phyloP scores from a whole-genome alignment of 1,140 invertebrate species.

The Polypedilum vanderplanki region DNA sequence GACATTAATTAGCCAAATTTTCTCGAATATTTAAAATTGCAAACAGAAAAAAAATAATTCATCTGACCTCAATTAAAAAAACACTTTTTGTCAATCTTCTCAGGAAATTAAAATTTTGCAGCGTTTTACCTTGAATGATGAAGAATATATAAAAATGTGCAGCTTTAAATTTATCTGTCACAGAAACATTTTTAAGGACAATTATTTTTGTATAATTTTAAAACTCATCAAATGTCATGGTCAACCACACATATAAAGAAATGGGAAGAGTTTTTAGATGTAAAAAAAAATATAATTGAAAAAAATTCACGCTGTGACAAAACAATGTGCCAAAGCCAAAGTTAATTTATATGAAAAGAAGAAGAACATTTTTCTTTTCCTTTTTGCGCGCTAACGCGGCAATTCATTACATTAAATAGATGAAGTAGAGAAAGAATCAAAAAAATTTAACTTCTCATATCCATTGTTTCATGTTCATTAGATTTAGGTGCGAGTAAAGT shows the following conservation, averaged over 20 bases:
- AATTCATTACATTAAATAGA: conserved; percentile 20
- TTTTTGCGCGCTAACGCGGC: not conserved
- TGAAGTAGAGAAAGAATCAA: conserved; percentile 13
- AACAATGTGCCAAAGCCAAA: not conserved
- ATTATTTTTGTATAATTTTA: not conserved
- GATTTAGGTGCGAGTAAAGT: conserved; percentile 18
- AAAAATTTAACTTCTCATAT: conserved; percentile 10
- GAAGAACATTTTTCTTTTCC: not conserved
- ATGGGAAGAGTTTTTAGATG: not conserved
- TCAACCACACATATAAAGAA: not conserved
- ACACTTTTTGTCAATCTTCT: too few species aligned
- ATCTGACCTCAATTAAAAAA: too few species aligned
- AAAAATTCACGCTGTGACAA: conserved; percentile 17
- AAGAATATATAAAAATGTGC: too few species aligned
- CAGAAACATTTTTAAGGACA: too few species aligned
- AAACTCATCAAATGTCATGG: conserved; percentile 7
- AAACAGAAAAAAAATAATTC: too few species aligned
- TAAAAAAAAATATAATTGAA: conserved; percentile 14
- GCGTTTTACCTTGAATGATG: too few species aligned
- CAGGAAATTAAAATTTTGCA: too few species aligned
- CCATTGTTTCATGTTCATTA: conserved; percentile 12
- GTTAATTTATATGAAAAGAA: conserved; percentile 16
- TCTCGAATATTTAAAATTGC: too few species aligned
- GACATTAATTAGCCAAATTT: too few species aligned
- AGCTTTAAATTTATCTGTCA: too few species aligned